Evolutionary conservation across 92 coral and sea anemone species (phyloP), one percentile per base, ranked within the genome.

Genomic region (Palythoa grandiflora): DNA sequence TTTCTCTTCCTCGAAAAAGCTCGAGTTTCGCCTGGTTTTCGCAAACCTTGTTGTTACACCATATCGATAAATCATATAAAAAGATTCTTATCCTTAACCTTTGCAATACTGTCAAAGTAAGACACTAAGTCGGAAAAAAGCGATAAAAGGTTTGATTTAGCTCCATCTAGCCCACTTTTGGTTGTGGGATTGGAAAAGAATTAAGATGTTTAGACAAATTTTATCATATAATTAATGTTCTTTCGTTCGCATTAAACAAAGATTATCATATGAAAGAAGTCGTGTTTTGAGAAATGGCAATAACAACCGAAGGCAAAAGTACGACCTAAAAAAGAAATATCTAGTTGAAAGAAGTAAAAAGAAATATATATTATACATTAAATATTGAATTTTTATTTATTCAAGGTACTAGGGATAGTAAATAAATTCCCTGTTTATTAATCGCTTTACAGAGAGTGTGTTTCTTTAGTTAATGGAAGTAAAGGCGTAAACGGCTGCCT

Each of bases 221-320:
- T 92, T 92, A 90, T 93, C 93, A 77, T 84, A 78, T 92, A 94
- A 94, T 94, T 94, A 94, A 92, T 93, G 95, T 87, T 83, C 59
- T 73, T 93, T 90, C 86, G 88, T 70, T 89, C 86, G 92, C 90
- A 87, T 90, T 92, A 92, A 90, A 92, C 91, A 87, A 71, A 87
- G 91, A 92, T 91, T 93, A 88, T 85, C 90, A 93, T 93, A 86
- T 91, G 92, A 91, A 93, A 78, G 94, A 38, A 71, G 57, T 47
- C 75, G 86, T 84, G 79, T 88, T 89, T 79, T 74, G 91, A 55
- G 91, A 55, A 86, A 53, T 78, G 75, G 88, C 77, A 77, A 91
- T 92, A 93, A 93, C 84, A 86, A 88, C 68, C 12, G 48, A 39
- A 89, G 75, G 81, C 28, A 77, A 78, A 93, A 89, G 60, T 81